Evolutionary conservation across 1,140 invertebrate species (phyloP), one percentile per base, ranked within the genome.

Genomic region (Apolygus lucorum): DNA sequence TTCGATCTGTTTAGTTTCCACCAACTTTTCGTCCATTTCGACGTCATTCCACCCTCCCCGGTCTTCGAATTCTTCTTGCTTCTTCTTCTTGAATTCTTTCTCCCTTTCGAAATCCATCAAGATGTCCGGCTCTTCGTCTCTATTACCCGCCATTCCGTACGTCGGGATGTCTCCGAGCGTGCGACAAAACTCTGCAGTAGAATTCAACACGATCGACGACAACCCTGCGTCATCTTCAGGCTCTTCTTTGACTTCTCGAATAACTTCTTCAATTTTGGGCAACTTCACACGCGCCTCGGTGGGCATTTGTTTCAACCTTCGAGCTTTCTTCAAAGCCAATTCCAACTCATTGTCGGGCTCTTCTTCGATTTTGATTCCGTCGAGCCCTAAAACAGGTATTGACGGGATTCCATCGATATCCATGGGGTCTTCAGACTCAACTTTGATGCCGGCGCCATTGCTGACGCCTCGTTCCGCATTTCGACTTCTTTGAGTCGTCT

Each of bases 181-280:
- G 73, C 96, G 85, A 79, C 96, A 98, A 82, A 98, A 99, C 82
- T 99, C 96, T 0, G 95, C 94, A 0, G 95, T 98, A 14, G 93
- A 88, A 82, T 98, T 96, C 28, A 98, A 79, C 28, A 92, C 85
- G 73, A 98, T 96, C 71, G 78, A 72, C 83, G n/a, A 22, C 17
- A 17, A 17, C 59, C 21, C 13, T 77, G 72, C 76, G 2, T 79
- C 76, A 24, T 75, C 76, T 70, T 80, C 78, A 29, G 78, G 76
- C 67, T 84, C 82, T 1, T 79, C 75, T 72, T 82, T 83, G 1
- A 80, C 75, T 65, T 81, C 78, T 0, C 73, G 52, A 68, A 78
- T 76, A 11, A 80, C 73, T 29, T 75, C 72, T 25, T 73, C 71
- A 24, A 72, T 59, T 68, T 71, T 67, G 59, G 67, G 49, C 13